Percentiles rank a stretch among this genome's conserved stretches.
Conservation (phyloP, 2,888 invertebrate species). For the Oegoconia quadripuncta region DNA sequence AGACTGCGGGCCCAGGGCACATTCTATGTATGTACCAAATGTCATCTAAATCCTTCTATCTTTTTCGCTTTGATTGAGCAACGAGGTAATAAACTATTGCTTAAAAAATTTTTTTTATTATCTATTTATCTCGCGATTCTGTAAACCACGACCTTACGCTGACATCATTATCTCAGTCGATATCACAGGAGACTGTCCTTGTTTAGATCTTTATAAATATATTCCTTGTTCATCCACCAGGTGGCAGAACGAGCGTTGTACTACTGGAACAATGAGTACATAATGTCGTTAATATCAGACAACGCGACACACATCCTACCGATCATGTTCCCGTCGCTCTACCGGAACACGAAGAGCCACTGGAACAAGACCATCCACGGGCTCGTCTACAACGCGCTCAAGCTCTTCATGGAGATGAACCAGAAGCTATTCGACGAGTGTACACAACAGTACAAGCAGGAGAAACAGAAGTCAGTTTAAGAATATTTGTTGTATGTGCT, state of each 20-base stretch:
- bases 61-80: too few species aligned
- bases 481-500: too few species aligned
- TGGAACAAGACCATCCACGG: constrained; percentile 99
- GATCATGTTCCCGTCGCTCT: constrained; percentile 99
- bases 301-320: constrained; percentile 98
- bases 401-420: constrained; percentile 99
- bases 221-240: too few species aligned
- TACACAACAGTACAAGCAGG: constrained; percentile 95
- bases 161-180: too few species aligned
- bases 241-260: constrained; percentile 99
- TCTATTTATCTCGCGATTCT: too few species aligned
- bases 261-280: constrained; percentile 99
- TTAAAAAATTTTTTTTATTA: too few species aligned
- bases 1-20: too few species aligned
- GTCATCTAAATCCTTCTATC: too few species aligned
- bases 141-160: too few species aligned
- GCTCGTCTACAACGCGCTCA: constrained; percentile 99
- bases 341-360: constrained; percentile 99
- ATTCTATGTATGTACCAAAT: too few species aligned
- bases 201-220: neutral
- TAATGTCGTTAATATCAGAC: constrained; percentile 98
- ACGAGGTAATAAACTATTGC: too few species aligned
- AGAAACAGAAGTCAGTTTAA: constrained; percentile 85
- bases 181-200: too few species aligned
- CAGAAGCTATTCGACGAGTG: constrained; percentile 99